phyloP scores from a whole-genome alignment of 1,140 invertebrate species.

The Zaprionus nigranus region DNA sequence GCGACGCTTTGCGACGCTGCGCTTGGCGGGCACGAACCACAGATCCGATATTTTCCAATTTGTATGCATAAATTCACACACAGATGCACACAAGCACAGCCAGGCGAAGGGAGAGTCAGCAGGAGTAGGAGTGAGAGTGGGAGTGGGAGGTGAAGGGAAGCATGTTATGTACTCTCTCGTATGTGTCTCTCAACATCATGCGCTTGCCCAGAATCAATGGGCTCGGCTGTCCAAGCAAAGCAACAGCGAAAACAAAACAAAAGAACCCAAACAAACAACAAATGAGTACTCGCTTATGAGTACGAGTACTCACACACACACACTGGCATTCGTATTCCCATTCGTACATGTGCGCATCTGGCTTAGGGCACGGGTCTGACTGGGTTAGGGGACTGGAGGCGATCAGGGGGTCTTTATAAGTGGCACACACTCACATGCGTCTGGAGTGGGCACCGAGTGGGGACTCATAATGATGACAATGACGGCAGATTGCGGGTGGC shows the following conservation, averaged over 20 bases:
- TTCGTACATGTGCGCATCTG: slow-evolving; percentile 71
- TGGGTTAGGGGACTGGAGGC: neutral
- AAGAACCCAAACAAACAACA: slow-evolving; percentile 46
- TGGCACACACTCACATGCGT: slow-evolving; percentile 44
- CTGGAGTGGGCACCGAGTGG: slow-evolving; percentile 44
- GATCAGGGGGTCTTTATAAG: slow-evolving; percentile 17
- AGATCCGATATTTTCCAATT: slow-evolving; percentile 83
- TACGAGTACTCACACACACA: slow-evolving; percentile 20
- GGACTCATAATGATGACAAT: slow-evolving; percentile 61
- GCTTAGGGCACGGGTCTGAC: slow-evolving; percentile 56
- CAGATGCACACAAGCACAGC: slow-evolving; percentile 39
- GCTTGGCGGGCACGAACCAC: slow-evolving; percentile 77
- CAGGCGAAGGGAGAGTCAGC: slow-evolving; percentile 4
- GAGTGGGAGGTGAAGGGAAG: neutral
- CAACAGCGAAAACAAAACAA: slow-evolving; percentile 41
- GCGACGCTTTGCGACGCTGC: slow-evolving; percentile 49
- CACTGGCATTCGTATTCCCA: slow-evolving; percentile 18
- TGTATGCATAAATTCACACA: slow-evolving; percentile 81
- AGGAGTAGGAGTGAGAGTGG: slow-evolving; percentile 1
- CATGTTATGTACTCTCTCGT: slow-evolving; percentile 1
- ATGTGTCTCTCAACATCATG: slow-evolving; percentile 6
- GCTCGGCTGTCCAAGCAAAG: slow-evolving; percentile 63
- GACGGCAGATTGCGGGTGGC: slow-evolving; percentile 53
- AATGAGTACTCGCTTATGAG: slow-evolving; percentile 19
- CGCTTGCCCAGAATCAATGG: slow-evolving; percentile 21